Conservation (phyloP, 2,888 invertebrate genomes). For the Syritta pipiens region DNA sequence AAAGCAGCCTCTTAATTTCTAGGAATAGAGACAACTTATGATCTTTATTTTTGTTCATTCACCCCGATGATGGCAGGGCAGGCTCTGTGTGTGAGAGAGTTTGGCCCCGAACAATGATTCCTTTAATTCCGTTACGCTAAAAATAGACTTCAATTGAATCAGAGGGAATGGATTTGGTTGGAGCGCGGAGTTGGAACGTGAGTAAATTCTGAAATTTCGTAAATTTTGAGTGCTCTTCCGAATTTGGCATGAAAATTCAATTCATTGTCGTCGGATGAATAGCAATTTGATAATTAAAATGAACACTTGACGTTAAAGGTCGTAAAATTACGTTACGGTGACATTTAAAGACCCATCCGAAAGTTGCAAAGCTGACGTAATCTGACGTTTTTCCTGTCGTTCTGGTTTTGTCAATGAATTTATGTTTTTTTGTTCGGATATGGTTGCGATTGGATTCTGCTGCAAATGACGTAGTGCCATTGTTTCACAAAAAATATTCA, state of each 20-base stretch:
- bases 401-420: not conserved
- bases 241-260: constrained; percentile 28
- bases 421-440: not conserved
- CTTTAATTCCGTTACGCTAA: constrained; percentile 33
- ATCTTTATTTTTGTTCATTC: constrained; percentile 45
- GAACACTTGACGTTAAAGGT: constrained; percentile 30
- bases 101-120: constrained; percentile 38
- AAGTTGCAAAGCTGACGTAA: constrained; percentile 3
- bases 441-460: no score
- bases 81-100: constrained; percentile 8
- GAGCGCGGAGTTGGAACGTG: constrained; percentile 40
- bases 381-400: not conserved
- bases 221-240: constrained; percentile 29
- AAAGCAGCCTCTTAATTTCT: not conserved
- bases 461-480: no score
- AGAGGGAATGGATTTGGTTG: constrained; percentile 4
- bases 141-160: constrained; percentile 53
- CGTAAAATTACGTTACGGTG: constrained; percentile 14
- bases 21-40: constrained; percentile 16
- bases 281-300: constrained; percentile 21
- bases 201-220: constrained; percentile 26
- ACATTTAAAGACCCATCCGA: no score
- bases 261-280: constrained; percentile 37
- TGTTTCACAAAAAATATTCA: no score
- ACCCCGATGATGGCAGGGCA: constrained; percentile 26